Evolutionary conservation across 2,113 vertebrate species (phyloP), one percentile per base, ranked within the genome.

Genomic region (Notarius lentiginosus): DNA sequence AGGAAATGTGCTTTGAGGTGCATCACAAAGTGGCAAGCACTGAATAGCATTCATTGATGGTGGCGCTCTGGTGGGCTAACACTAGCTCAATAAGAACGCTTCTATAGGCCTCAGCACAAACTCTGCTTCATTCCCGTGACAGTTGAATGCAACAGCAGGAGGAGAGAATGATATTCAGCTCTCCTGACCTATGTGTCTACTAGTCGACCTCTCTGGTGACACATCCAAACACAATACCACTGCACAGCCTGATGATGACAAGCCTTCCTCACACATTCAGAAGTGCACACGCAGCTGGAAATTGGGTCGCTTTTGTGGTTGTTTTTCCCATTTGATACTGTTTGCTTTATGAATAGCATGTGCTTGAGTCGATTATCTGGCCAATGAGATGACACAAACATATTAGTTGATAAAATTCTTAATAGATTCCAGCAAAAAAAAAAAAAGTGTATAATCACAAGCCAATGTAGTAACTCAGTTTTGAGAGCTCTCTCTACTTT

Each of bases 121-220:
- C 88, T 88, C 85, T 20, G 90, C 91, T 90, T 90, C 93, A 87
- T 91, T 93, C 92, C 88, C 92, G 92, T 91, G 89, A 94, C 94
- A 93, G 90, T 60, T 91, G 90, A 90, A 89, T 88, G 83, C 86
- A 86, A 88, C 72, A 82, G 89, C 87, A 82, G 84, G 83, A 86
- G 88, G 92, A 91, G 90, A 65, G 90, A 91, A 79, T 76, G 87
- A 88, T 92, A 88, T 92, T 94, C 95, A 95, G 94, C 93, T 95
- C 93, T 94, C 92, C 93, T 96, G 95, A 96, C 95, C 95, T 94
- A 75, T 87, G 87, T 83, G 87, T 89, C 85, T 89, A 80, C 75
- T 73, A 7, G 68, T 53, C 61, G 86, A 88, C 85, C 89, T 85
- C 79, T 85, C 73, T 86, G 79, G 84, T 85, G 85, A 87, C 82